These are phyloP conservation scores for Spialia ferax DNA, from an alignment of 2,888 invertebrate genomes.

Conservation along the genomic window DNA sequence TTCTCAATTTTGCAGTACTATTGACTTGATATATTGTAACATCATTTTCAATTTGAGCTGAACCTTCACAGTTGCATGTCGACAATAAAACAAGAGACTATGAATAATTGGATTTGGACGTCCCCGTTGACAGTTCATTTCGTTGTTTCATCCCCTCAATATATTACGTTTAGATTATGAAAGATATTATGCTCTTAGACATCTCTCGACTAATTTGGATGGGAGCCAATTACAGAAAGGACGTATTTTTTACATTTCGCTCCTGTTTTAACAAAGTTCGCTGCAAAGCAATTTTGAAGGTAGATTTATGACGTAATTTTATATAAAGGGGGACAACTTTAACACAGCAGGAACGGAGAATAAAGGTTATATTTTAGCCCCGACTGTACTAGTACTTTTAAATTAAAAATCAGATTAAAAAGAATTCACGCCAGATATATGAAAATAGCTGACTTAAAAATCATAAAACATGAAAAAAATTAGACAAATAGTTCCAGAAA, in stretches of 20 bases:
- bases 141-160: slow-evolving; percentile 73
- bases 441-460: no score
- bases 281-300: slow-evolving; percentile 67
- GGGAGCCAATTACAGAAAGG: slow-evolving; percentile 75
- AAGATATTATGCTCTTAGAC: slow-evolving; percentile 75
- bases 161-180: slow-evolving; percentile 80
- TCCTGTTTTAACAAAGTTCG: slow-evolving; percentile 63
- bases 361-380: background rate
- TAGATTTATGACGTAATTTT: slow-evolving; percentile 67
- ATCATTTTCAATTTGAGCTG: no score
- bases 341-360: slow-evolving; percentile 53
- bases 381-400: background rate
- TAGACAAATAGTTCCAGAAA: no score
- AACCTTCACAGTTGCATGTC: background rate
- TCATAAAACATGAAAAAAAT: no score
- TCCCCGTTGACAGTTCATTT: slow-evolving; percentile 84
- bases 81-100: slow-evolving; percentile 20
- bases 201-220: slow-evolving; percentile 70
- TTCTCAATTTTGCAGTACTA: no score
- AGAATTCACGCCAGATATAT: no score
- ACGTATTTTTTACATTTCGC: slow-evolving; percentile 53
- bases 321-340: slow-evolving; percentile 54
- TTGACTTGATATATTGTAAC: no score
- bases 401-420: background rate
- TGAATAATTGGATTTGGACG: slow-evolving; percentile 81